These are phyloP conservation scores for Calypte anna DNA, from an alignment of 2,113 vertebrate genomes.

Conservation along the genomic window DNA sequence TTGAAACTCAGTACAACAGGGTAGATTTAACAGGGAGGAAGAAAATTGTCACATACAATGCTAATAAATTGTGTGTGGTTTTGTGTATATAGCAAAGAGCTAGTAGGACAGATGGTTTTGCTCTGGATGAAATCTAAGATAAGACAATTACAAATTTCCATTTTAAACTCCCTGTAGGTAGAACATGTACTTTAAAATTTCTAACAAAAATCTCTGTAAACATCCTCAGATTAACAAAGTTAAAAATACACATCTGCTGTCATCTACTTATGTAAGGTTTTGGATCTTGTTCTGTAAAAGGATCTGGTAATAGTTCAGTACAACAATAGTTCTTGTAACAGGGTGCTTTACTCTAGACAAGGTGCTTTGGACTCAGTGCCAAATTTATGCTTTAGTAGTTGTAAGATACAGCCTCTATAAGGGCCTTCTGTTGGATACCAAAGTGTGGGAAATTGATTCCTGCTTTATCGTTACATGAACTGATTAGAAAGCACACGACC, in stretches of 20 bases:
- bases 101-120: not conserved
- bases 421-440: not conserved
- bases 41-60: not conserved
- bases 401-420: not conserved
- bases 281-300: not conserved
- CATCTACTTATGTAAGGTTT: not conserved
- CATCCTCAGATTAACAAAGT: not conserved
- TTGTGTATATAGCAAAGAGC: not conserved
- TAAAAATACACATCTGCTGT: not conserved
- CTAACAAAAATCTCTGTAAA: not conserved
- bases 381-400: not conserved
- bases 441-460: not conserved
- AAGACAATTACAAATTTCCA: not conserved
- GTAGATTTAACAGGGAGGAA: not conserved
- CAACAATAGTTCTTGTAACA: not conserved
- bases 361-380: not conserved
- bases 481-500: not conserved
- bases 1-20: not conserved
- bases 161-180: not conserved
- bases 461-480: not conserved
- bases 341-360: not conserved
- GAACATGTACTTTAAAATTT: not conserved
- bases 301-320: not conserved
- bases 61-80: not conserved
- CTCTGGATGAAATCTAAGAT: not conserved